These are phyloP conservation scores for Drosophila trapezifrons DNA, from an alignment of 1,140 invertebrate genomes.

Conservation along the genomic window DNA sequence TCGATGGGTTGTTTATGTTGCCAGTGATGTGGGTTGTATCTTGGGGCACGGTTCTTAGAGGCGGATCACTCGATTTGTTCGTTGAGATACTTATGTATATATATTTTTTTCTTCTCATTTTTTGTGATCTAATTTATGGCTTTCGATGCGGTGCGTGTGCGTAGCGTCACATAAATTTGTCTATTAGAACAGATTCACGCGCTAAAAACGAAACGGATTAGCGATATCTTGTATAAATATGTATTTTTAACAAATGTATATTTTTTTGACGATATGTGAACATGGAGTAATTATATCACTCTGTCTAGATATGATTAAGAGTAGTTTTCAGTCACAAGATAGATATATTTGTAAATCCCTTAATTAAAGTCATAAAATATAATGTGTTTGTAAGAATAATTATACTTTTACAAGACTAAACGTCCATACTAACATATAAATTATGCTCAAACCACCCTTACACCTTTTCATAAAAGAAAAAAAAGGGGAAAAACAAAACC, in stretches of 20 bases:
- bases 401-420: neutral
- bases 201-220: slow-evolving; percentile 30
- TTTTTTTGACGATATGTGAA: neutral
- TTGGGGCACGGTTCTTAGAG: slow-evolving; percentile 42
- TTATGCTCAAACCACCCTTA: neutral
- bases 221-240: slow-evolving; percentile 27
- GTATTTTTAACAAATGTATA: slow-evolving; percentile 2
- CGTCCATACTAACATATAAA: neutral
- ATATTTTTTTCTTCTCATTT: slow-evolving; percentile 24
- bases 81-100: slow-evolving; percentile 6
- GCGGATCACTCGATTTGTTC: slow-evolving; percentile 36
- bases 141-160: slow-evolving; percentile 59
- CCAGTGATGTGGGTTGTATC: slow-evolving; percentile 42
- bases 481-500: neutral
- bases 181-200: slow-evolving; percentile 39
- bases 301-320: neutral
- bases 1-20: slow-evolving; percentile 38
- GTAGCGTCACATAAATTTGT: slow-evolving; percentile 53
- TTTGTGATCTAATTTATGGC: slow-evolving; percentile 68
- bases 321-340: neutral
- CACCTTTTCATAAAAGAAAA: neutral
- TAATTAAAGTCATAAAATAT: neutral
- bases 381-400: neutral
- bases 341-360: no score
- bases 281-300: neutral